Evolutionary conservation across 2,888 invertebrate genomes (phyloP), one percentile per base, ranked within the genome.

Genomic region (Drosophila koepferae): DNA sequence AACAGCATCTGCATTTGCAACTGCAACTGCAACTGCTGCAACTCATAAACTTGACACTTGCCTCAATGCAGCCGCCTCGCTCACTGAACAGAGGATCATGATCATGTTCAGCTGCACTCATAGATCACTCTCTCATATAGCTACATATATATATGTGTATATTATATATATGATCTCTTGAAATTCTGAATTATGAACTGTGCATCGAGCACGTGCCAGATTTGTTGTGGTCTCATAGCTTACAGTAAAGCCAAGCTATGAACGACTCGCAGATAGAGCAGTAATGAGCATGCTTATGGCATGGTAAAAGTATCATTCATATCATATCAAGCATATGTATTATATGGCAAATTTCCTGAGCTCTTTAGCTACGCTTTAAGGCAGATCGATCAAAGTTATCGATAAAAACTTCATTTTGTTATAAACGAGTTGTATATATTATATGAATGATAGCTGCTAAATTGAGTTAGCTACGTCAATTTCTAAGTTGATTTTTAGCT

Each of bases 31-130:
- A 69, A 58, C 53, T 38, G 46, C 62, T 40, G 69, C 40, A 38
- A 28, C 49, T 43, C 79, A 78, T 76, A 82, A 79, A 82, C 82
- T 72, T 75, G 82, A 68, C 72, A 64, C 81, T 80, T 68, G 73
- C 36, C 72, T 40, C 59, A n/a, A 36, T 12, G 31, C 36, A 55
- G 53, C n/a, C 36, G 54, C 61, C 10, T 31, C 20, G n/a, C 41
- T 43, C 59, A 38, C 36, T 28, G 62, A 61, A 46, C 64, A 56
- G 36, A 58, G 46, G 20, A 48, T 68, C 62, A 40, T 40, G 46
- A 46, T 60, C 62, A 53, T 48, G 41, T 18, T 56, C 55, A n/a
- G 31, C 38, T 38, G 28, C 28, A 31, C 18, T 9, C 54, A 41
- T 12, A 18, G 8, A 40, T 54, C 23, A 46, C 46, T 23, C 46